These are phyloP conservation scores for Axinella damicornis DNA, from an alignment of 37 sponge, comb jelly and placozoan genomes.

Conservation along the genomic window DNA sequence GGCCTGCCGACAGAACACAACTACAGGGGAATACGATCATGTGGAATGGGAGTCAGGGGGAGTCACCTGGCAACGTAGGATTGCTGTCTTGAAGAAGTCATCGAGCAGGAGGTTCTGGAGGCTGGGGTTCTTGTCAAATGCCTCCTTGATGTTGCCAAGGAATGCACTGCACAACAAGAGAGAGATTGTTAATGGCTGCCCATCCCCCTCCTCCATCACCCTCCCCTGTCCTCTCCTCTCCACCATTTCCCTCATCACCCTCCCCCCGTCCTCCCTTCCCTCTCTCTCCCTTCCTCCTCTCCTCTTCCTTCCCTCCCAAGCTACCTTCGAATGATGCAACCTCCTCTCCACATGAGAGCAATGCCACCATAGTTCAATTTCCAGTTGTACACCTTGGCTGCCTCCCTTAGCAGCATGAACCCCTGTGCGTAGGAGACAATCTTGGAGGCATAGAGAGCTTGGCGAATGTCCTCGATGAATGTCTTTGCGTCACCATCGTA, in stretches of 20 bases:
- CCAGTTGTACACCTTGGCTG: slow-evolving; percentile 90
- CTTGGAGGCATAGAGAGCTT: slow-evolving; percentile 98
- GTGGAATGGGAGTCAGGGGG: too few relatives aligned
- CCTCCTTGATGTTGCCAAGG: slow-evolving; percentile 97
- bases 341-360: slow-evolving; percentile 99
- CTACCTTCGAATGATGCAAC: slow-evolving; percentile 96
- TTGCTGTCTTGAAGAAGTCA: slow-evolving; percentile 93
- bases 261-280: slow-evolving; percentile 30
- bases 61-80: slow-evolving; percentile 71
- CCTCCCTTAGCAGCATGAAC: slow-evolving; percentile 96
- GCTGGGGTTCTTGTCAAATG: slow-evolving; percentile 92
- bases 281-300: background rate
- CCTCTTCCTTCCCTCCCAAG: background rate
- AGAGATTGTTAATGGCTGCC: too few relatives aligned
- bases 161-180: slow-evolving; percentile 63
- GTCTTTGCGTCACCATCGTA: slow-evolving; percentile 78
- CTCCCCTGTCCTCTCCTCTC: background rate
- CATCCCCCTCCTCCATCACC: background rate
- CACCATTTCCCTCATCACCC: slow-evolving; percentile 35
- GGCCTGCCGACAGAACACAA: too few relatives aligned
- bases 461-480: slow-evolving; percentile 84
- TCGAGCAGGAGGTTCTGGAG: slow-evolving; percentile 88
- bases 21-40: too few relatives aligned
- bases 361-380: slow-evolving; percentile 96
- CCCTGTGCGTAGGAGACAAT: slow-evolving; percentile 98